Evolutionary conservation across 2,888 invertebrate genomes (phyloP).

Genomic region (Rhagonycha lutea): DNA sequence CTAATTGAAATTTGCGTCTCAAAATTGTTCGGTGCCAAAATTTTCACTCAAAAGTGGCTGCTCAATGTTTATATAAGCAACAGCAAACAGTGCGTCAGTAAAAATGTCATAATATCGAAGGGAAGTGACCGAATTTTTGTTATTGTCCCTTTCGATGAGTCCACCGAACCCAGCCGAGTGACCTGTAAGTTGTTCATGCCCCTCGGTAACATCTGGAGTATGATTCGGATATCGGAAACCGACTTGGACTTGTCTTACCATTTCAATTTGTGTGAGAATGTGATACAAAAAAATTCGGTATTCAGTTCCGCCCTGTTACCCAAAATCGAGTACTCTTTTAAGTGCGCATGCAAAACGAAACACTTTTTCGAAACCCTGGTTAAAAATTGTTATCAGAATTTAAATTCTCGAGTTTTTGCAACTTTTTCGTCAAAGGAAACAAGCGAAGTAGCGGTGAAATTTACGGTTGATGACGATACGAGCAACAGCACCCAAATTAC

Average conservation of each 20-base stretch:
- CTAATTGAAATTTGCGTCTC: neutral
- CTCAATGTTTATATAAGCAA: neutral
- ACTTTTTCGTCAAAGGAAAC: constrained; percentile 36
- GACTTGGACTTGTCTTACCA: neutral
- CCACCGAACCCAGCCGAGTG: neutral
- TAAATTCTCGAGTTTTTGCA: constrained; percentile 41
- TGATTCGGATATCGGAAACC: neutral
- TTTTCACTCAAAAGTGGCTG: neutral
- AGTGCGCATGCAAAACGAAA: constrained; percentile 33
- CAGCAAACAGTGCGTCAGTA: neutral
- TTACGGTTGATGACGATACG: constrained; percentile 29
- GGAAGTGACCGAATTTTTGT: neutral
- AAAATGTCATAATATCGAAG: neutral
- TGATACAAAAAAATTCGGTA: neutral
- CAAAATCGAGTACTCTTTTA: constrained; percentile 37
- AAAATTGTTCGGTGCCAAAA: neutral
- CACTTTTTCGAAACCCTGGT: constrained; percentile 41
- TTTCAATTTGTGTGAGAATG: neutral
- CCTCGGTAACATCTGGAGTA: neutral
- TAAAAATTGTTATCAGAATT: constrained; percentile 45
- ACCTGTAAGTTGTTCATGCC: neutral
- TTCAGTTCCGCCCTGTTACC: neutral
- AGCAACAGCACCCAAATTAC: constrained; percentile 33
- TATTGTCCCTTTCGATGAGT: neutral
- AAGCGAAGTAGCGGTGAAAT: constrained; percentile 33